Base-by-base conservation (phyloP, 2,888 invertebrate genomes). In the Oscheius sp. region DNA sequence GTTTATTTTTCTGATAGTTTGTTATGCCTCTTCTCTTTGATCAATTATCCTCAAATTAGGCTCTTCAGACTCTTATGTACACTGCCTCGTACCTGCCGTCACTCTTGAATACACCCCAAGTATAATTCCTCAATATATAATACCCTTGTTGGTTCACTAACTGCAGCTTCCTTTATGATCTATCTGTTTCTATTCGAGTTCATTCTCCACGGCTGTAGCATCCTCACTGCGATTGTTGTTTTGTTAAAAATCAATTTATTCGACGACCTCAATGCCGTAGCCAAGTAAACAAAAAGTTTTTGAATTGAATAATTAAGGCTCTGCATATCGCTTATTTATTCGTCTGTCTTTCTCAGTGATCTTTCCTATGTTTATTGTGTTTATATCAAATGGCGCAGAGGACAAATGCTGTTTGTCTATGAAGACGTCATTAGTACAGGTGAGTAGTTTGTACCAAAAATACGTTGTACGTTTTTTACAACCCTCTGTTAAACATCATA, bases 321-420 rank as follows among this genome's bases (percentile, higher is more conserved):
- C 9, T 54, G 54, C 22, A 54, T 54, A 17, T 54, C 54, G 22
- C 32, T 32, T n/a, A 54, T 54, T 22, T 54, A 54, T 24, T 54
- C 54, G 20, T 54, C 54, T n/a, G 54, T 54, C 22, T 54, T 54
- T 33, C 32, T 54, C 33, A 33, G 33, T 36, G 54, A 54, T 36
- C 17, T 54, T 20, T 54, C 54, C 20, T 54, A 54, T 32, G n/a
- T 6, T 5, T 54, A 54, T 54, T 32, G 33, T 12, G 54, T 54
- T 22, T 54, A 32, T 9, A 33, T 54, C 20, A 54, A 54, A 33
- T 33, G 54, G n/a, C 20, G 20, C 6, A 28, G 54, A 22, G 24
- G 24, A 9, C 54, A 54, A 36, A n/a, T 54, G 5, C 17, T 32
- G n/a, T 54, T 54, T 17, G 24, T n/a, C 33, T 54, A 54, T 20